Base-by-base conservation (phyloP, 2,113 vertebrate genomes). In the Peromyscus leucopus region DNA sequence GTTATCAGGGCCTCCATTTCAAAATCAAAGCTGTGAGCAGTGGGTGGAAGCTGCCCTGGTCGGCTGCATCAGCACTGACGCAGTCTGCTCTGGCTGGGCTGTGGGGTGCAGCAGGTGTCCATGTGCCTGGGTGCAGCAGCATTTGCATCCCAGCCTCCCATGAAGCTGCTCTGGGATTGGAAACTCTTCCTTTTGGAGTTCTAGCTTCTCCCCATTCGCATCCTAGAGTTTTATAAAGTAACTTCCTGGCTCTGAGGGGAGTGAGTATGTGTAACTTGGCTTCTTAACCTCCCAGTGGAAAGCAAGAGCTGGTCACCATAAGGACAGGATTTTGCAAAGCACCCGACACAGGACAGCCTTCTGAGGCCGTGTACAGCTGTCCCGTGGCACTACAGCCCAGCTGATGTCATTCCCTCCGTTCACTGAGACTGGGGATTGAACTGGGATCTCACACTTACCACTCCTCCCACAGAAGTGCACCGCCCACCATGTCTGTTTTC, bases 71-170 rank as follows among this genome's bases (percentile, higher is more conserved):
- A 16, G 4, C 55, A 61, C 55, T 69, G 79, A 22, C 12, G 3
- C 0, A 48, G 19, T 83, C 61, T 1, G 21, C 46, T 57, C 69
- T 5, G 36, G 15, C 48, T 11, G 5, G 46, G 36, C 51, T 19
- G 51, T 22, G 59, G 15, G 7, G 2, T 10, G 26, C 26, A 17
- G 48, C 9, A 15, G 28, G 26, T 7, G 4, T 0, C 46, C 46
- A 48, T 48, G 46, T 33, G 28, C 42, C n/a, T 36, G 6, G 15
- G 0, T 1, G 51, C 65, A 26, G 42, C 76, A 22, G 67, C 13
- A 9, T 57, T 13, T 39, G 42, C 16, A 42, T 42, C 83, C 75
- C 19, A 51, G 39, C 26, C 33, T 12, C 76, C 55, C 46, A 2
- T 11, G 86, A 65, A 51, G 13, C 82, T 82, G 31, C 39, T 55